Evolutionary conservation across 2,888 invertebrate genomes (phyloP), one percentile per base, ranked within the genome.

Genomic region (Andrena hattorfiana): DNA sequence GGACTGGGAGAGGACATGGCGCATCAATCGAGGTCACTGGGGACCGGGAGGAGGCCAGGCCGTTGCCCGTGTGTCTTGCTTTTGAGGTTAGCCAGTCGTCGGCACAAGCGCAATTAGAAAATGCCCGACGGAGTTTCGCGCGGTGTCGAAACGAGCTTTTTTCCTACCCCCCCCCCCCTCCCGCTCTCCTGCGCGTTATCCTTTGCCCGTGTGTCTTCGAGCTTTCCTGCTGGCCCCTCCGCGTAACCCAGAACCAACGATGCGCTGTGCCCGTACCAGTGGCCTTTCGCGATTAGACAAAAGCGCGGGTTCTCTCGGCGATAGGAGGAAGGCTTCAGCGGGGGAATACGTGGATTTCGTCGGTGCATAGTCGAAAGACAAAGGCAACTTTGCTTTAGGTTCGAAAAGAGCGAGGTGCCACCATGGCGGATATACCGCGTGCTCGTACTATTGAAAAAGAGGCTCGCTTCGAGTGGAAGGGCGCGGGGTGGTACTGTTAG

Each of bases 11-110:
- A 84, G 85, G 87, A 87, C 87, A 92, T 87, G 70, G 88, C 73
- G 89, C 92, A 90, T 89, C 89, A 93, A 94, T 94, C 93, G 94
- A 94, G 94, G 94, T 94, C 94, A 94, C 88, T 90, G 89, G 91
- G 89, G 89, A 92, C 92, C 89, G 89, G 92, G 90, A 92, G 89
- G 93, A 93, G 94, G 93, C 93, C 94, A 94, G 94, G 94, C 93
- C 94, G 93, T 94, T 94, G 94, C 94, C 94, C 94, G 94, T 90
- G 89, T 89, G 91, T 90, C 88, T 90, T 86, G 89, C 91, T 92
- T 91, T 92, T 91, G 92, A 91, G 92, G 90, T 92, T 92, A 90
- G 91, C 90, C 91, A 93, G 91, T 88, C 89, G 91, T 89, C 90
- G 79, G 87, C 90, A 89, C 74, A 73, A 79, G 81, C 90, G 90